Conservation (phyloP, 64 coral and sea anemone genomes). For the Orbicella faveolata region DNA sequence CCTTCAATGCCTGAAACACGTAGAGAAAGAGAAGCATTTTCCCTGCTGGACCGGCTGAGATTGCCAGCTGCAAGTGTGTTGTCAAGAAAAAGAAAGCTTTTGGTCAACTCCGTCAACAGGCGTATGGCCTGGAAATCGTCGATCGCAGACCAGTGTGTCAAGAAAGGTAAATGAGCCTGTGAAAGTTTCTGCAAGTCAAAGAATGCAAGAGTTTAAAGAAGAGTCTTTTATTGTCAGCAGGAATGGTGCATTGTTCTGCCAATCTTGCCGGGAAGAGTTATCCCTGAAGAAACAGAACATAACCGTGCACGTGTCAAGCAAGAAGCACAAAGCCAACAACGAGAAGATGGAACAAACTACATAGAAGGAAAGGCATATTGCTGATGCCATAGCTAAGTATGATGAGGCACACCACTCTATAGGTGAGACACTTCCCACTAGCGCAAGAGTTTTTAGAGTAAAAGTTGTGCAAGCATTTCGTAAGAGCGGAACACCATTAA, state of each 20-base stretch:
- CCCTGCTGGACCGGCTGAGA: too few relatives aligned
- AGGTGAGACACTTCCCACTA: slow-evolving; percentile 37
- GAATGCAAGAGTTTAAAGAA: slow-evolving; percentile 28
- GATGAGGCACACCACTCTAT: slow-evolving; percentile 54
- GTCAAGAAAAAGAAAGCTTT: too few relatives aligned
- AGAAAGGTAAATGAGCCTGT: too few relatives aligned
- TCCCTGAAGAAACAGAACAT: slow-evolving; percentile 43
- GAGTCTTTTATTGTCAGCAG: neutral
- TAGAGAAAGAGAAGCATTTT: too few relatives aligned
- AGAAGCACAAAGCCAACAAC: slow-evolving; percentile 59
- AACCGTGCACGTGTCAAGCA: slow-evolving; percentile 23
- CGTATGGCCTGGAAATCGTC: too few relatives aligned
- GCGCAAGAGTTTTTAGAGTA: slow-evolving; percentile 49
- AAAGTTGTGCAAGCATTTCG: slow-evolving; percentile 53
- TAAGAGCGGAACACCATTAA: slow-evolving; percentile 56
- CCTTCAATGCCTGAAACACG: too few relatives aligned
- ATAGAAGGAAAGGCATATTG: slow-evolving; percentile 39
- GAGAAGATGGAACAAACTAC: slow-evolving; percentile 32
- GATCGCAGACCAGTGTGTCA: too few relatives aligned
- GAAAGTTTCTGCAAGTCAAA: slow-evolving; percentile 29
- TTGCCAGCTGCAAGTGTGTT: too few relatives aligned
- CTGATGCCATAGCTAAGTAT: slow-evolving; percentile 33
- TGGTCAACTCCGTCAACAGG: too few relatives aligned
- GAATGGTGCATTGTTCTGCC: slow-evolving; percentile 18
- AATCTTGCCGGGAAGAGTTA: slow-evolving; percentile 26